phyloP scores from a whole-genome alignment of 2,888 invertebrate genomes.

The Hartigia nigra region DNA sequence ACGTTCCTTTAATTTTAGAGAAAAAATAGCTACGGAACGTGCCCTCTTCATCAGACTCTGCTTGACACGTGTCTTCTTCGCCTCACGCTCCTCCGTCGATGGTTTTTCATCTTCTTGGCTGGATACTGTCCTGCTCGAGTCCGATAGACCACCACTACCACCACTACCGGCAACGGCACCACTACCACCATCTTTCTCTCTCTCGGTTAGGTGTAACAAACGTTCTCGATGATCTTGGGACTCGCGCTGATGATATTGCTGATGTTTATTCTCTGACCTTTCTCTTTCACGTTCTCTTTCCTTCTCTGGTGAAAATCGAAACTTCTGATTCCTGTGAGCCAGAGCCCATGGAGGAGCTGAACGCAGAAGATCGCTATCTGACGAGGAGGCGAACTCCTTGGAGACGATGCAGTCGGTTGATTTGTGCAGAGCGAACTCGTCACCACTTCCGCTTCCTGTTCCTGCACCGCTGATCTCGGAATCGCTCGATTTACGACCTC shows the following conservation, averaged over 20 bases:
- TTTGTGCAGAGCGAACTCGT: constrained; percentile 74
- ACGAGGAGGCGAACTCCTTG: constrained; percentile 72
- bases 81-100: constrained; percentile 68
- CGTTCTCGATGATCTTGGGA: constrained; percentile 26
- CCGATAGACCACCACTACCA: constrained; percentile 68
- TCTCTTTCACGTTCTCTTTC: constrained; percentile 54
- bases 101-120: constrained; percentile 69
- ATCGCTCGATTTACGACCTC: constrained; percentile 64
- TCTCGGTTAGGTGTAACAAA: constrained; percentile 28
- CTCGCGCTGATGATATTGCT: constrained; percentile 33
- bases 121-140: constrained; percentile 70
- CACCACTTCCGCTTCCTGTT: constrained; percentile 62
- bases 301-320: constrained; percentile 63
- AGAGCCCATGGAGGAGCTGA: constrained; percentile 71
- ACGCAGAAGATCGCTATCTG: constrained; percentile 71
- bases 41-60: constrained; percentile 86
- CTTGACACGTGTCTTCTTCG: constrained; percentile 77
- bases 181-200: constrained; percentile 42
- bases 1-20: constrained; percentile 81
- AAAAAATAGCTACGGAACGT: constrained; percentile 87
- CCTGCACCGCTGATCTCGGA: constrained; percentile 60
- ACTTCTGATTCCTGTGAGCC: constrained; percentile 59
- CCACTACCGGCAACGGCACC: constrained; percentile 22
- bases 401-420: constrained; percentile 85
- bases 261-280: constrained; percentile 54